Evolutionary conservation across 2,797 vertebrate species (phyloP), one percentile per base, ranked within the genome.

Genomic region (Xyrichtys novacula): DNA sequence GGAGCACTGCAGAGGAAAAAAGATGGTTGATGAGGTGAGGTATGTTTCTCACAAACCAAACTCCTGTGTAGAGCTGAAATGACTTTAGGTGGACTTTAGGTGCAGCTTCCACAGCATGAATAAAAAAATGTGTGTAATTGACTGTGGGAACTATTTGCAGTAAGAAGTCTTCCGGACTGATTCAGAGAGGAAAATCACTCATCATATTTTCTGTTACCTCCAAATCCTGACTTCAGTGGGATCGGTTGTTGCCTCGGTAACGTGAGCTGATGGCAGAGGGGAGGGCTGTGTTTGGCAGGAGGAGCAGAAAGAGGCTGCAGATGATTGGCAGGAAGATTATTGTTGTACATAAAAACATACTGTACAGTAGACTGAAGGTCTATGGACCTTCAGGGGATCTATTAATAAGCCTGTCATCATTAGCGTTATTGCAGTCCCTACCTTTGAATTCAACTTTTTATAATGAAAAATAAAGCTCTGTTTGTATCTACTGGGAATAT

Each of bases 241-340:
- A 89, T 72, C 81, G 80, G 71, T 63, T 72, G 88, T 91, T 93
- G 76, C 89, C 87, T 82, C 86, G 76, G 89, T 74, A 87, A 93
- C 89, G 59, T 56, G 70, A 72, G 70, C 75, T 68, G 52, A 67
- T 84, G 74, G 81, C 75, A 85, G 78, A 60, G 65, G 36, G 64
- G 67, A 69, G 55, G 62, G 55, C 74, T 39, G 56, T 63, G 54
- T 65, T 78, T 25, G 47, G 22, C 44, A 74, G 65, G 32, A 43
- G 39, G 22, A 60, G 20, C 56, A 49, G 34, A 1, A 47, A 15
- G 23, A 48, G 19, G 22, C 20, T 5, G 8, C 2, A 73, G 44
- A 19, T 72, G 52, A 28, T 40, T 17, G 53, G 14, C 16, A 56
- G 6, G 0, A 49, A 58, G 12, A 26, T 42, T 3, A 48, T 1